Evolutionary conservation across 2,888 invertebrate species (phyloP).

Genomic region (Leptinotarsa haldemani): DNA sequence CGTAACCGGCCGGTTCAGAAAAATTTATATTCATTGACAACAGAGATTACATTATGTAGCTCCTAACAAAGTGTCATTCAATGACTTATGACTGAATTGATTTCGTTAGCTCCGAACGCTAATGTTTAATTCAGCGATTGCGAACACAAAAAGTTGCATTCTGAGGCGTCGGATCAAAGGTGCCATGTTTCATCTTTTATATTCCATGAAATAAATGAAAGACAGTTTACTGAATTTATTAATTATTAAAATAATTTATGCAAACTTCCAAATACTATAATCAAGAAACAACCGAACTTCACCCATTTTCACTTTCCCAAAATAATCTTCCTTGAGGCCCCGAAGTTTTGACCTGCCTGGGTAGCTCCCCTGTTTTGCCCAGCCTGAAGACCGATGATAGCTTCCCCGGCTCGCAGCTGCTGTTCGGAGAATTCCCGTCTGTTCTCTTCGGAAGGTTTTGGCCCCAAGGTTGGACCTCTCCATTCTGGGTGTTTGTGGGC

Average conservation of each 20-base stretch:
- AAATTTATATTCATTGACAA: too few species aligned
- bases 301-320: conserved; percentile 73
- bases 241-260: not conserved
- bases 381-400: conserved; percentile 88
- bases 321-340: conserved; percentile 85
- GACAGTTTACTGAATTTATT: not conserved
- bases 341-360: conserved; percentile 88
- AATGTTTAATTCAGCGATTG: too few species aligned
- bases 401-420: conserved; percentile 83
- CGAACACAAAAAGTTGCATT: too few species aligned
- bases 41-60: too few species aligned
- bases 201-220: not conserved
- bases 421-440: conserved; percentile 84
- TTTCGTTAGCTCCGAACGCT: too few species aligned
- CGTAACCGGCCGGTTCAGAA: too few species aligned
- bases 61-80: too few species aligned
- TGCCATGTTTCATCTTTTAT: too few species aligned
- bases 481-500: conserved; percentile 87
- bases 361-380: conserved; percentile 88
- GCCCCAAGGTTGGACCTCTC: conserved; percentile 85
- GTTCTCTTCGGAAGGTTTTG: conserved; percentile 88
- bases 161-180: too few species aligned
- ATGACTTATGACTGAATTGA: too few species aligned
- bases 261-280: not conserved
- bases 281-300: not conserved